These are phyloP conservation scores for Eudyptes chrysolophus DNA, from an alignment of 2,113 vertebrate genomes.

Conservation along the genomic window DNA sequence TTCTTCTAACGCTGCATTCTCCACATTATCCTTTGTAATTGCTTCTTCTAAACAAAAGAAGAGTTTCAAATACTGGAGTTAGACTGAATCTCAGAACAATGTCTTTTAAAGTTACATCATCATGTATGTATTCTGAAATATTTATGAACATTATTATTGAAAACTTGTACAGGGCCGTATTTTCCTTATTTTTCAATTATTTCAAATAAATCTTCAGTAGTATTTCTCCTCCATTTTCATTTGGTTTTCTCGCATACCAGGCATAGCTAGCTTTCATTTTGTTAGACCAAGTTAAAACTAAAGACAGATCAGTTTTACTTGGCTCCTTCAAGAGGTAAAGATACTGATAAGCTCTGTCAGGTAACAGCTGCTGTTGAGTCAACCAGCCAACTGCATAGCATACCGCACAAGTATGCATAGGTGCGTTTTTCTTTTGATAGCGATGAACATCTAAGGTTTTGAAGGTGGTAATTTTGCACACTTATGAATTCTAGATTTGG, in stretches of 20 bases:
- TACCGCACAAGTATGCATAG: neutral
- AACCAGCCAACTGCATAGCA: neutral
- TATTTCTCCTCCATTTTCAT: neutral
- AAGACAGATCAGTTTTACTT: neutral
- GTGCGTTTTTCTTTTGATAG: neutral
- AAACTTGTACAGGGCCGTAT: neutral
- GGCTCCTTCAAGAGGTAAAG: neutral
- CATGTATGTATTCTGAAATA: neutral
- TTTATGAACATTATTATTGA: rapidly evolving
- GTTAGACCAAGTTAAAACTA: neutral
- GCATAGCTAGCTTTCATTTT: neutral
- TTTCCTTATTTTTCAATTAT: neutral
- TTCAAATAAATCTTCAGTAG: neutral
- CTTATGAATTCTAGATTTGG: neutral
- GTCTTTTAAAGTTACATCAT: neutral
- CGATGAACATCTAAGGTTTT: neutral
- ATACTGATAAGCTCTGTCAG: neutral
- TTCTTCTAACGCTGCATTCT: slow-evolving; percentile 35
- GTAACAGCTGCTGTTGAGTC: neutral
- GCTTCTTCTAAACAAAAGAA: slow-evolving; percentile 61
- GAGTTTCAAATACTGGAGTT: neutral
- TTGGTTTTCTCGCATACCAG: neutral
- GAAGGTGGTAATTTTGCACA: neutral
- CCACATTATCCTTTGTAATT: slow-evolving; percentile 56
- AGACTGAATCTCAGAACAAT: neutral